A percentile compares a stretch with the other conserved stretches of the same genome.
Conservation (phyloP, 2,888 invertebrate species). For the Orgyia antiqua region DNA sequence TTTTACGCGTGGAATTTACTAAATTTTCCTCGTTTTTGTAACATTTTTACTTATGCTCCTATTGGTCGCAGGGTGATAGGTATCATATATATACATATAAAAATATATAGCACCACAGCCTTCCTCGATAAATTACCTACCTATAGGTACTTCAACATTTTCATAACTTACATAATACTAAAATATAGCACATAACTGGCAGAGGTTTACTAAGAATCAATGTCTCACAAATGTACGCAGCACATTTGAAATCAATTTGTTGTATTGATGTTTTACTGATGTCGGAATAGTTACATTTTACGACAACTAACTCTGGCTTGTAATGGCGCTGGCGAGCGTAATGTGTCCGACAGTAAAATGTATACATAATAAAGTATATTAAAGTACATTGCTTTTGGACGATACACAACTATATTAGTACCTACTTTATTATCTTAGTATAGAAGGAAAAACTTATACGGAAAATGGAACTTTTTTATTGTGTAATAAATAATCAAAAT, state of each 20-base stretch:
- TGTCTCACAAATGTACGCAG: too few species aligned
- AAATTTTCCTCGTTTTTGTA: too few species aligned
- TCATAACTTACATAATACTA: too few species aligned
- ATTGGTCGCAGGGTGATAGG: too few species aligned
- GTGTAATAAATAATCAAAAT: neutral
- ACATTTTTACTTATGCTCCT: too few species aligned
- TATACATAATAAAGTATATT: conserved; percentile 9
- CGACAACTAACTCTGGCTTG: conserved; percentile 11
- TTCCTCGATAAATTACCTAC: too few species aligned
- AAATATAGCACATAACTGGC: too few species aligned
- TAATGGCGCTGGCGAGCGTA: neutral
- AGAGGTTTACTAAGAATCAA: too few species aligned
- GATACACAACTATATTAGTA: neutral
- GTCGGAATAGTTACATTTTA: conserved; percentile 11
- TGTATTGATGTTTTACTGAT: conserved; percentile 10
- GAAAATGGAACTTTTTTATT: neutral
- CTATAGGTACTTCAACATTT: too few species aligned
- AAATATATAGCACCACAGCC: too few species aligned
- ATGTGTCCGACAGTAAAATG: conserved; percentile 5
- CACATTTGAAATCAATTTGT: conserved; percentile 15
- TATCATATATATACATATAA: too few species aligned
- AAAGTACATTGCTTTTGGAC: conserved; percentile 3
- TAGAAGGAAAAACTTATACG: neutral
- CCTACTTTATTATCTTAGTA: neutral
- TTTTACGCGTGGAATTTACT: too few species aligned